Conservation (phyloP, 2,113 vertebrate species). For the Gavialis gangeticus region DNA sequence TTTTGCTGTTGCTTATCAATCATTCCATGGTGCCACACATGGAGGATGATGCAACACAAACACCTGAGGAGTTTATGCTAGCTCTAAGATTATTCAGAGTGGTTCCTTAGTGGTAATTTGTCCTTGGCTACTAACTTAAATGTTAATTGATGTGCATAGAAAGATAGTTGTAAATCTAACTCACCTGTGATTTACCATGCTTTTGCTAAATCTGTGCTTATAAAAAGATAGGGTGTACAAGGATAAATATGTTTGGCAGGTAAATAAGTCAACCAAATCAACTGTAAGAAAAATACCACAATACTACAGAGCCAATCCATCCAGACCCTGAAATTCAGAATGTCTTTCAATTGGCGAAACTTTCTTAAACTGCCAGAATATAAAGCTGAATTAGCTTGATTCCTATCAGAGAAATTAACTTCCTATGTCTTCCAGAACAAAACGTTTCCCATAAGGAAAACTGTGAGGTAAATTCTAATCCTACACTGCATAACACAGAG, state of each 20-base stretch:
- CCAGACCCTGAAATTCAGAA: not conserved
- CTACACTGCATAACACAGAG: not conserved
- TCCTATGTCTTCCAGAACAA: fast-evolving
- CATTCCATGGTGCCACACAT: not conserved
- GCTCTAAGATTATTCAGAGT: not conserved
- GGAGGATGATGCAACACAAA: not conserved
- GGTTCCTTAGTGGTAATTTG: not conserved
- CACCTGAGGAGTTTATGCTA: not conserved
- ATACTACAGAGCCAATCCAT: not conserved
- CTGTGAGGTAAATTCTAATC: not conserved
- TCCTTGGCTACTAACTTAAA: not conserved
- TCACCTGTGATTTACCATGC: not conserved
- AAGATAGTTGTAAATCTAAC: not conserved
- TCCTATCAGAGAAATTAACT: not conserved
- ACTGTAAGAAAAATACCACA: not conserved
- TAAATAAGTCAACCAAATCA: not conserved
- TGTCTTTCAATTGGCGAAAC: not conserved
- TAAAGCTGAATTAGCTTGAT: not conserved
- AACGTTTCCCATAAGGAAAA: not conserved
- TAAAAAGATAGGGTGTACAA: not conserved
- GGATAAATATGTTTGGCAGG: not conserved
- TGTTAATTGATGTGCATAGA: not conserved
- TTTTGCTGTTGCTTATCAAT: not conserved
- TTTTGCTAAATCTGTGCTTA: not conserved
- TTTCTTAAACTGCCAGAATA: not conserved